Base-by-base conservation (phyloP, 2,113 vertebrate genomes). In the Labeo catla region DNA sequence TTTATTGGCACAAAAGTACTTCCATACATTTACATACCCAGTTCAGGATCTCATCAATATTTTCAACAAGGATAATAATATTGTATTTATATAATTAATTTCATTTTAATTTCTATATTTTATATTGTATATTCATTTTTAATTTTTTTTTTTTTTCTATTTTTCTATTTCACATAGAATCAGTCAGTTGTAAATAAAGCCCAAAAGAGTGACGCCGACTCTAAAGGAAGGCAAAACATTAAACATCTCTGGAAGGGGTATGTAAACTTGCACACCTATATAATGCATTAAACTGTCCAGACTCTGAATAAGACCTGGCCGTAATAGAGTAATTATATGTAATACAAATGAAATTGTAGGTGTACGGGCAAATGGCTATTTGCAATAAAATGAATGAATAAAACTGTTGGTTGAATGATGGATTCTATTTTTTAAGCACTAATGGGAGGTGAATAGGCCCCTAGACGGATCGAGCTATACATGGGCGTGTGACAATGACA, bases 401-500 rank as follows among this genome's bases (percentile, higher is more conserved):
- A 85, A 86, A 63, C n/a, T 57, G 57, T 34, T 28, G 13, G 13
- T 43, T 88, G 84, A 88, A 68, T 78, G 50, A 88, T 83, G 78
- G 79, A 74, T 23, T 77, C 72, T 79, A 85, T 88, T 85, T 81
- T 68, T 88, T 70, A 88, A 59, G n/a, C 77, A 45, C 84, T 82
- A 83, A 88, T 83, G 74, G 81, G 76, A n/a, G 39, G 63, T 57
- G 84, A 59, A 65, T 70, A 61, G 47, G 73, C 81, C 79, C 54
- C 15, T n/a, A 49, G 47, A 68, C 23, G 45, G 21, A 70, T 73
- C n/a, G 73, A 52, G 77, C 47, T 85, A 79, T 45, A 86, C 70
- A 83, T 47, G 66, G 52, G 57, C 23, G n/a, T 59, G 83, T 83
- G 86, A 89, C 88, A 85, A 68, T 89, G 88, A 87, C 66, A 49